Percentiles rank a stretch among this genome's conserved stretches.
These are phyloP conservation scores for Cylas formicarius DNA, from an alignment of 1,140 invertebrate genomes.

Conservation along the genomic window DNA sequence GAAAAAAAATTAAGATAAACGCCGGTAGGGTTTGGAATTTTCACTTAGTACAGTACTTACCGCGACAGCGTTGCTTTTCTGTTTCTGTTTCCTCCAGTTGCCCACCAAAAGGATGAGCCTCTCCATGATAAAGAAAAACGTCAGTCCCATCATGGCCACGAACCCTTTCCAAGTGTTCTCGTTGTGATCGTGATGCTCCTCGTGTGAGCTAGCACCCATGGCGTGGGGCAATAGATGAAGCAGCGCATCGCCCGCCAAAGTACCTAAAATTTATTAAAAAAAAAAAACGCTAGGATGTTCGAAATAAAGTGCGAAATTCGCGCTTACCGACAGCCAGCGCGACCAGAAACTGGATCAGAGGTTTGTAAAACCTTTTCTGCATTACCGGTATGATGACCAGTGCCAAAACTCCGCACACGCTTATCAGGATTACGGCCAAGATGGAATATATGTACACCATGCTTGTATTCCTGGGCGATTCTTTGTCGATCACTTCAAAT, in stretches of 20 bases:
- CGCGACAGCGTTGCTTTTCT: slow-evolving; percentile 47
- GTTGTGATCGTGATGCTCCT: slow-evolving; percentile 45
- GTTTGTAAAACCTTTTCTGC: slow-evolving; percentile 83
- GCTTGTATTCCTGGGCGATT: slow-evolving; percentile 1
- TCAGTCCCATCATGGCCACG: slow-evolving; percentile 70
- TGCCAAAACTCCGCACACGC: slow-evolving; percentile 73
- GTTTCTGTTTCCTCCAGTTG: slow-evolving; percentile 65
- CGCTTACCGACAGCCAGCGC: slow-evolving; percentile 74
- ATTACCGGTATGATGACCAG: slow-evolving; percentile 83
- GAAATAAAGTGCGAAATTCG: slow-evolving; percentile 1
- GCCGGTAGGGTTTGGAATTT: too few species aligned
- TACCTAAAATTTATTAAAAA: slow-evolving; percentile 36
- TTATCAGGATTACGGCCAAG: slow-evolving; percentile 73
- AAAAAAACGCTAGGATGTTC: not conserved
- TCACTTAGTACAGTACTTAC: too few species aligned
- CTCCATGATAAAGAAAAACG: slow-evolving; percentile 82
- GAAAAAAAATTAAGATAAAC: too few species aligned
- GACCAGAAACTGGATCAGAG: slow-evolving; percentile 84
- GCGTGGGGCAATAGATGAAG: slow-evolving; percentile 90
- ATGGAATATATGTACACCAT: slow-evolving; percentile 69
- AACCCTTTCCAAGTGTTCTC: slow-evolving; percentile 77
- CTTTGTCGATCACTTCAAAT: slow-evolving; percentile 8
- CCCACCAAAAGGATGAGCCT: slow-evolving; percentile 71
- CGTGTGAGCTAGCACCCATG: slow-evolving; percentile 42
- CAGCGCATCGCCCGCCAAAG: slow-evolving; percentile 83